phyloP scores from a whole-genome alignment of 2,888 invertebrate genomes.

The Morinoia aosen region DNA sequence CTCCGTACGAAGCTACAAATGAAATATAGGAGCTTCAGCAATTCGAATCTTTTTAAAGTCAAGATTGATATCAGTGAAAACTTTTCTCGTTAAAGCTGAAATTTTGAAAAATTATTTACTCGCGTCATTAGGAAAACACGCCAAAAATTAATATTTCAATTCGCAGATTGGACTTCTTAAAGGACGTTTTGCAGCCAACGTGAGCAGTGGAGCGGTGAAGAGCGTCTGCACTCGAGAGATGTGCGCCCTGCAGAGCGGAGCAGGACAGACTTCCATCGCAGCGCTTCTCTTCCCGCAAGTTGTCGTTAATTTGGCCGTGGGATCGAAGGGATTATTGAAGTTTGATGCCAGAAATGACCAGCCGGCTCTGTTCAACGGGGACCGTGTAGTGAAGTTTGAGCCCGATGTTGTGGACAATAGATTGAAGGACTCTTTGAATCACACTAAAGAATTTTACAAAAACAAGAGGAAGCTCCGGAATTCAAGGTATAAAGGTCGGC shows the following conservation, averaged over 20 bases:
- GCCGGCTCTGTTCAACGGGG: not conserved
- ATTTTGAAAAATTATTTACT: not conserved
- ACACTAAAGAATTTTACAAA: not conserved
- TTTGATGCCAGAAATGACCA: not conserved
- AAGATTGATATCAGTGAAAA: not conserved
- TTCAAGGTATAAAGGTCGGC: not conserved
- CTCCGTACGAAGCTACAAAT: not conserved
- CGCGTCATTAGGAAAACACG: not conserved
- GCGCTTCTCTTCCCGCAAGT: not conserved
- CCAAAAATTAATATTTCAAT: not conserved
- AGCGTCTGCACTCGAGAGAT: not conserved
- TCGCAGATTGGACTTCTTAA: not conserved
- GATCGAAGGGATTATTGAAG: not conserved
- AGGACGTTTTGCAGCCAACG: not conserved
- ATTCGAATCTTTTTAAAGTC: not conserved
- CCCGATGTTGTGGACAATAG: not conserved
- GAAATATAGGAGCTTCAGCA: not conserved
- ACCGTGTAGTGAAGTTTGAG: not conserved
- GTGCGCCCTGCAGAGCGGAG: not conserved
- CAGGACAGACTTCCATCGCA: not conserved
- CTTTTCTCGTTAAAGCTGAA: not conserved
- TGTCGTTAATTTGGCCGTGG: not conserved
- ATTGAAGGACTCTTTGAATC: not conserved
- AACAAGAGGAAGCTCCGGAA: not conserved
- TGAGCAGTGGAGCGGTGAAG: not conserved